Conservation (phyloP, 2,113 vertebrate species). For the Heterotis niloticus region DNA sequence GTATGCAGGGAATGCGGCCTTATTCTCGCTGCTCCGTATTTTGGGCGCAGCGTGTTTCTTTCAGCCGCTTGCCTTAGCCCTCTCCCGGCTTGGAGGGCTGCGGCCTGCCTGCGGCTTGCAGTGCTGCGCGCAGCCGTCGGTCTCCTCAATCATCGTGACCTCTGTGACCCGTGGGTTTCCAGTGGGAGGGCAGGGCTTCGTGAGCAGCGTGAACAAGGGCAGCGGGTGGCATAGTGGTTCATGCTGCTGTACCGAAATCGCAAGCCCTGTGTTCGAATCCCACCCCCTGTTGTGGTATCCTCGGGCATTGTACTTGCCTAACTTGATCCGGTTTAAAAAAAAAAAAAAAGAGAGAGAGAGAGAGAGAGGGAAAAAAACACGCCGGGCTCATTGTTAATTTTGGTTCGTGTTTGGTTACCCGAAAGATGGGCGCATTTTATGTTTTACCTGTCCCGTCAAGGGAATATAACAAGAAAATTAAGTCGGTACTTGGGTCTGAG, state of each 20-base stretch:
- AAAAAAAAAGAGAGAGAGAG: too few relatives aligned
- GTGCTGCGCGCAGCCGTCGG: background rate
- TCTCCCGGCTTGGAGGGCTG: background rate
- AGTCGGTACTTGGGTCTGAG: too few relatives aligned
- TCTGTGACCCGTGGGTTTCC: background rate
- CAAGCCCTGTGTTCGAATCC: too few relatives aligned
- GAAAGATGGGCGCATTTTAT: too few relatives aligned
- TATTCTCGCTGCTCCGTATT: constrained; percentile 21
- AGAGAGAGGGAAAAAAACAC: too few relatives aligned
- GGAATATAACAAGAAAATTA: too few relatives aligned
- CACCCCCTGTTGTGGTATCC: too few relatives aligned
- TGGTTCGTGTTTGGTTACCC: too few relatives aligned
- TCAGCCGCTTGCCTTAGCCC: background rate
- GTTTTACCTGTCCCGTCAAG: too few relatives aligned
- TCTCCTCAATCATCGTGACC: background rate
- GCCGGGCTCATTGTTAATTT: too few relatives aligned
- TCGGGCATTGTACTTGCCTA: too few relatives aligned
- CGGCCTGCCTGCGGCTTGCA: background rate
- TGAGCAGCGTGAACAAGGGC: background rate
- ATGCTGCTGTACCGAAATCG: background rate
- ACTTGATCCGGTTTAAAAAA: too few relatives aligned
- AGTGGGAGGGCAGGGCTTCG: background rate
- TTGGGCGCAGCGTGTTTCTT: background rate
- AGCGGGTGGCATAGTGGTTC: background rate
- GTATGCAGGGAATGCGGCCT: constrained; percentile 55